Percentiles rank a stretch among this genome's conserved stretches.
Conservation (phyloP, 2,888 invertebrate genomes). For the Antheraea assamensis region DNA sequence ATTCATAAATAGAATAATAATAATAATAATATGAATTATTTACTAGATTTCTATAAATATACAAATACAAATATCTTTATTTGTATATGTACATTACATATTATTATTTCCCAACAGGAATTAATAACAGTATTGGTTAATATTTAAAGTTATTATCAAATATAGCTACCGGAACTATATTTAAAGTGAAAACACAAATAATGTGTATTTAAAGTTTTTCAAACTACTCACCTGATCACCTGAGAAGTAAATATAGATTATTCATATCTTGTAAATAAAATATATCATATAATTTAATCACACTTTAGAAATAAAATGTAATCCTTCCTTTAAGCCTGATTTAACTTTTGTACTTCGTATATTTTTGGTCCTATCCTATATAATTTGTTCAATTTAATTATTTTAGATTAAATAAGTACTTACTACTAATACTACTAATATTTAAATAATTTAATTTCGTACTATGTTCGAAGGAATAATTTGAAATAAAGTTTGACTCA, state of each 20-base stretch:
- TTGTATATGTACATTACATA: not conserved
- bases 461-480: constrained; percentile 14
- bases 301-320: not conserved
- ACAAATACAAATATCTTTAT: too few species aligned
- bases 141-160: not conserved
- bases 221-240: not conserved
- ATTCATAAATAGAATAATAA: too few species aligned
- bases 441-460: not conserved
- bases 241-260: not conserved
- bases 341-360: too few species aligned
- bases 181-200: not conserved
- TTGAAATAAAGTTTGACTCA: constrained; percentile 62
- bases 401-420: too few species aligned
- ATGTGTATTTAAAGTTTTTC: not conserved
- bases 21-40: too few species aligned
- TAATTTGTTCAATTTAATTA: too few species aligned
- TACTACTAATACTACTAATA: too few species aligned
- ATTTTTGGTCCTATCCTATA: too few species aligned
- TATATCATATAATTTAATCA: not conserved
- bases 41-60: too few species aligned
- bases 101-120: not conserved
- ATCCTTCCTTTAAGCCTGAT: too few species aligned
- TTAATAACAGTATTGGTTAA: not conserved
- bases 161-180: not conserved
- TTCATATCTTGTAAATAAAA: not conserved